phyloP scores from a whole-genome alignment of 2,888 invertebrate species.

The Tipula unca region DNA sequence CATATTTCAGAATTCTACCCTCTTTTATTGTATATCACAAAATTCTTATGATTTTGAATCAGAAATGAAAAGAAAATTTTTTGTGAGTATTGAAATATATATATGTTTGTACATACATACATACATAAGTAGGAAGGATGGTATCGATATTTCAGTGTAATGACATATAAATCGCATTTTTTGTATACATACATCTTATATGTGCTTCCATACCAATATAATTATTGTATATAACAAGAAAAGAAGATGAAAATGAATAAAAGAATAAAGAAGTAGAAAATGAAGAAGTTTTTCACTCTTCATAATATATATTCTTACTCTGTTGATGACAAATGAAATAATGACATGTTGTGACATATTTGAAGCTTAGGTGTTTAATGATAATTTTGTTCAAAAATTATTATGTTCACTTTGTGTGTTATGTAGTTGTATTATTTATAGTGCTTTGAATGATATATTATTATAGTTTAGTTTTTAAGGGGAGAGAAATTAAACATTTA shows the following conservation, averaged over 20 bases:
- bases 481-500: not conserved
- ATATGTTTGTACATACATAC: not conserved
- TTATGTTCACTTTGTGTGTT: not conserved
- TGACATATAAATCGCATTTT: not conserved
- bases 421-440: not conserved
- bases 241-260: not conserved
- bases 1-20: not conserved
- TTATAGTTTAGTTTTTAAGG: not conserved
- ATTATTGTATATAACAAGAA: not conserved
- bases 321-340: constrained; percentile 20
- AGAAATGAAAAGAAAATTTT: not conserved
- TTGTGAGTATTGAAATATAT: not conserved
- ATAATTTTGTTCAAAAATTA: not conserved
- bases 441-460: not conserved
- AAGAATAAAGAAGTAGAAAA: not conserved
- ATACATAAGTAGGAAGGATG: constrained; percentile 3
- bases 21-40: not conserved
- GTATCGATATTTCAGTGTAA: constrained; percentile 4
- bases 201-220: not conserved
- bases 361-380: constrained; percentile 20
- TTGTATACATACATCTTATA: not conserved
- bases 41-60: not conserved
- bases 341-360: constrained; percentile 21
- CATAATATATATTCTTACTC: not conserved
- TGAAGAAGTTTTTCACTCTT: not conserved